Conservation (phyloP, 64 coral and sea anemone genomes). For the Platygyra sinensis region DNA sequence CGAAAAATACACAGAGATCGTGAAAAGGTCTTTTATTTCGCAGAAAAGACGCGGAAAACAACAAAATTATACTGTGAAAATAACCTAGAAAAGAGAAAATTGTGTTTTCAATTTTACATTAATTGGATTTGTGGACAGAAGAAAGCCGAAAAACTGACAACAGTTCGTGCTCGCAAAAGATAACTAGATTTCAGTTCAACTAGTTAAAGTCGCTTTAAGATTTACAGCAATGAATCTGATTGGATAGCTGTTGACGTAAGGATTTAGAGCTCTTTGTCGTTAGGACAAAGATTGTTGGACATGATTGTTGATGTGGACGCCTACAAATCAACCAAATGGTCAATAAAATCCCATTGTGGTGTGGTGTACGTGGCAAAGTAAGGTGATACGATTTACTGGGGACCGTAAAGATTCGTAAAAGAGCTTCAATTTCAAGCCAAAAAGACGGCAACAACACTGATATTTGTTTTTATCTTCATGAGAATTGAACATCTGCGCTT, state of each 20-base stretch:
- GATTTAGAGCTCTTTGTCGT: not conserved
- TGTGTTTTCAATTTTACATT: not conserved
- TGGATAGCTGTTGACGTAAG: not conserved
- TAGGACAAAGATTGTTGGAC: not conserved
- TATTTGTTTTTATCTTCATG: not conserved
- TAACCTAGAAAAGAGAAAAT: not conserved
- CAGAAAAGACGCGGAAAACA: not conserved
- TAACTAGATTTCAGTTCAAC: too few species aligned
- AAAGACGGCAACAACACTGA: not conserved
- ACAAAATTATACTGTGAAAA: not conserved
- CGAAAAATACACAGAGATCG: not conserved
- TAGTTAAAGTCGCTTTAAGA: not conserved
- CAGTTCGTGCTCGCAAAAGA: too few species aligned
- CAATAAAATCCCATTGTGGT: not conserved
- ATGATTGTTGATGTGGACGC: not conserved
- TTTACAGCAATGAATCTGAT: not conserved
- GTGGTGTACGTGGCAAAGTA: not conserved
- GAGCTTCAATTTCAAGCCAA: not conserved
- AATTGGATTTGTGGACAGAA: not conserved
- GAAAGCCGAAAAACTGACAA: not conserved
- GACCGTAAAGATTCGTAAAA: not conserved
- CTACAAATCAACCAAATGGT: not conserved
- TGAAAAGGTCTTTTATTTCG: not conserved
- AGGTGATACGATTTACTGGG: not conserved
- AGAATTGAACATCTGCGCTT: not conserved